A percentile compares a stretch with the other conserved stretches of the same genome.
phyloP scores from a whole-genome alignment of 37 sponge, comb jelly and placozoan species.

The Beroe forskalii region DNA sequence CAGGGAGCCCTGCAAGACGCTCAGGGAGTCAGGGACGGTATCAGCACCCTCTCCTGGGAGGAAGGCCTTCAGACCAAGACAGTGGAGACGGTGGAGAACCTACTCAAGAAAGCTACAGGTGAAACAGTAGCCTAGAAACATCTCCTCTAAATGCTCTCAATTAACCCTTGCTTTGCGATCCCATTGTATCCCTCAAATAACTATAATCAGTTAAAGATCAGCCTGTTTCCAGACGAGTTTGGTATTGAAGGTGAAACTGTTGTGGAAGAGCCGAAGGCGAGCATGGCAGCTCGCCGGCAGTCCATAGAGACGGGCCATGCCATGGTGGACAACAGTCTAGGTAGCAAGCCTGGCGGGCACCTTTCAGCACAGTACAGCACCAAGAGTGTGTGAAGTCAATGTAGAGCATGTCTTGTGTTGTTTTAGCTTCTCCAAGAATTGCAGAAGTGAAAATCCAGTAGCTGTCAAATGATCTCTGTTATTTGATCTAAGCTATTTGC shows the following conservation, averaged over 20 bases:
- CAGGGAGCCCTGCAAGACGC: slow-evolving; percentile 50
- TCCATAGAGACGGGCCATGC: slow-evolving; percentile 9
- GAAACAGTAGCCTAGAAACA: neutral
- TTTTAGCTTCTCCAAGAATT: too few species aligned
- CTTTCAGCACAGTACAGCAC: too few species aligned
- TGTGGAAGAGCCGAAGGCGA: neutral
- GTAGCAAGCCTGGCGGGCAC: too few species aligned
- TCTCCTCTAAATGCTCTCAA: too few species aligned
- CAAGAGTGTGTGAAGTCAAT: too few species aligned
- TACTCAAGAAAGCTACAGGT: slow-evolving; percentile 38
- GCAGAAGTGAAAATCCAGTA: too few species aligned
- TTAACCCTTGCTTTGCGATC: too few species aligned
- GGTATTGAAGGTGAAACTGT: neutral
- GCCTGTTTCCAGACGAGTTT: neutral
- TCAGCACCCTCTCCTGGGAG: slow-evolving; percentile 8
- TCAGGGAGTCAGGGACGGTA: slow-evolving; percentile 13
- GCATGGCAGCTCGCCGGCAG: neutral
- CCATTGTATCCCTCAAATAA: neutral
- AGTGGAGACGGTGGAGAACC: slow-evolving; percentile 12
- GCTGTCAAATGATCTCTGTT: too few species aligned
- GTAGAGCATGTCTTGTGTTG: too few species aligned
- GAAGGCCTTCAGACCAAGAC: neutral
- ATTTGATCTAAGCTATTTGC: too few species aligned
- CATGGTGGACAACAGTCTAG: neutral
- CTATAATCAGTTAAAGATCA: too few species aligned